Evolutionary conservation across 1,140 invertebrate genomes (phyloP), one percentile per base, ranked within the genome.

Genomic region (Brachionus calyciflorus): DNA sequence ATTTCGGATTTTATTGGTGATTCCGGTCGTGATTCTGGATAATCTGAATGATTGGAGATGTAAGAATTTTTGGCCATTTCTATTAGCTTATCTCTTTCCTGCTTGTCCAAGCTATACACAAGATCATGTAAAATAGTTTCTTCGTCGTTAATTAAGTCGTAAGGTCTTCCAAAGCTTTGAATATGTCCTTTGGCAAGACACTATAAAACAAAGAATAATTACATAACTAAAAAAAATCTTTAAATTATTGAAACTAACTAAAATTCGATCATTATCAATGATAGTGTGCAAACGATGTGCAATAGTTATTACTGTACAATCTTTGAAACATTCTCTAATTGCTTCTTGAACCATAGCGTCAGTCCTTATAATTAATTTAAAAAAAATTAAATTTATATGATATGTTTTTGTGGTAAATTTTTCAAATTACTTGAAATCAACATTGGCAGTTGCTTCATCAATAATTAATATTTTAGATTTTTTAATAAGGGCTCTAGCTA

Each of bases 231-330:
- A 46, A 44, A 17, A 44, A 44, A 30, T 19, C 14, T 7, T 44
- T 1, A 7, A 69, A 19, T 9, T 9, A 44, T 26, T 6, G 21
- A 41, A 7, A n/a, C 1, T 14, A 30, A 77, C 75, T 14, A 60
- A 51, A 60, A 77, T 77, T 3, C 75, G 53, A 49, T 77, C 75
- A 24, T 30, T 60, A 17, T 87, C 85, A 79, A 87, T 82, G 21
- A 87, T 85, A 17, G 86, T 87, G 78, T 86, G 84, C 1, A 87
- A 79, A 49, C 85, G 76, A 78, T 87, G 85, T 7, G 86, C 85
- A 40, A 87, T 85, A 6, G 84, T 87, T 10, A 93, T 81, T 1
- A 93, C 90, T 0, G 92, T 93, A 80, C 91, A 92, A 2, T 88
- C 82, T 0, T 84, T 85, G 79, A 92, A 92, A 78, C 90, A 90